Evolutionary conservation across 2,888 invertebrate species (phyloP), one percentile per base, ranked within the genome.

Genomic region (Apocheima hispidaria): DNA sequence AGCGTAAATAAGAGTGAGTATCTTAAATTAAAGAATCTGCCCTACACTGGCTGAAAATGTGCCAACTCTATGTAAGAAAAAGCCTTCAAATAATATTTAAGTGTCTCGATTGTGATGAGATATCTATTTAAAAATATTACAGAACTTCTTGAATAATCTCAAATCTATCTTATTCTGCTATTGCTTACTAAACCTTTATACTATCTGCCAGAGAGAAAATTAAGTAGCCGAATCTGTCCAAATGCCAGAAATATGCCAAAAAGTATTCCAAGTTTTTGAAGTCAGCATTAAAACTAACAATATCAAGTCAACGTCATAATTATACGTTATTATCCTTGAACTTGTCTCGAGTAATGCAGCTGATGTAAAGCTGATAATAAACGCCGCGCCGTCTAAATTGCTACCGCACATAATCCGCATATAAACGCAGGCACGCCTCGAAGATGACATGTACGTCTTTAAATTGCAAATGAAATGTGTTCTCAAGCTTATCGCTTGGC

Each of bases 381-480:
- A 56, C 56, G 60, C 51, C 65, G 51, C 56, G 60, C 51, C 65
- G 51, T 48, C 48, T 62, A 62, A 65, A 67, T 63, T 65, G 65
- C 65, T 62, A 60, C 63, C 57, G 57, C 65, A 56, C 51, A 56
- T 65, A 63, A 57, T 53, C 49, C 66, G 53, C 51, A 59, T 57
- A 57, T 44, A 50, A 53, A 63, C 38, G 58, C 48, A 38, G 44
- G 50, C 63, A 63, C 52, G 63, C 55, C 63, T 60, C 55, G 36
- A 66, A 60, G 61, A 66, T 66, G 66, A 68, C 70, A 67, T 66
- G 70, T 64, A 62, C 65, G 60, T 69, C 76, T 73, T 65, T 73
- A 77, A 78, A 81, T 81, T 77, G 77, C 78, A 81, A 81, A 84
- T 80, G 77, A 78, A 81, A 82, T 77, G 74, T 79, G 77, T 81